Evolutionary conservation across 1,140 invertebrate genomes (phyloP).

Genomic region (Elysia chlorotica): DNA sequence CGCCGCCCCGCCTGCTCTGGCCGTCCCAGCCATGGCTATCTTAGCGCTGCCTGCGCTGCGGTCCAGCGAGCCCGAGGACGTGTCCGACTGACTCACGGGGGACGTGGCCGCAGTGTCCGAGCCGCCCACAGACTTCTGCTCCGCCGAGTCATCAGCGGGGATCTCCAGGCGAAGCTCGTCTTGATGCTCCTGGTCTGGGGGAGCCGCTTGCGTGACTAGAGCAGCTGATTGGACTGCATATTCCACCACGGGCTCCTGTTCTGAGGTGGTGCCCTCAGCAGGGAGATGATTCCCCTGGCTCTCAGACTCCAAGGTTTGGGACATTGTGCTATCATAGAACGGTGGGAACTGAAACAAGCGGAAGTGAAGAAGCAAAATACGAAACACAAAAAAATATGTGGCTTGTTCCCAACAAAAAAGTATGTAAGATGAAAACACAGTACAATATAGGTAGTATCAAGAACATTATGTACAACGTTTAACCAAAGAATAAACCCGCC

Average conservation of each 20-base stretch:
- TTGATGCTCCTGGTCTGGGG: not conserved
- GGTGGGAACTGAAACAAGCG: conserved; percentile 11
- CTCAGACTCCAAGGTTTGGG: not conserved
- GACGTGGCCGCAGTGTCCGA: not conserved
- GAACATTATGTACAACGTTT: not conserved
- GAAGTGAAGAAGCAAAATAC: not conserved
- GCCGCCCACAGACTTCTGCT: conserved; percentile 17
- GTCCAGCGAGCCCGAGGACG: conserved; percentile 23
- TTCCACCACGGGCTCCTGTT: not conserved
- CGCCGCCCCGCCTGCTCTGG: conserved; percentile 16
- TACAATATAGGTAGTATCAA: not conserved
- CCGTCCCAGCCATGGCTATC: too few relatives aligned
- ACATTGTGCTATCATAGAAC: not conserved
- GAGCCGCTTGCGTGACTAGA: not conserved
- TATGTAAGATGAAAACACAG: not conserved
- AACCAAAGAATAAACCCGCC: not conserved
- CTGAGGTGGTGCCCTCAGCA: not conserved
- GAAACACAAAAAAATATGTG: not conserved
- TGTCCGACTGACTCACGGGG: not conserved
- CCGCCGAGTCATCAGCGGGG: not conserved
- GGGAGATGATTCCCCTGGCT: not conserved
- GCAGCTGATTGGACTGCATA: not conserved
- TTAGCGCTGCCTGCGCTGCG: conserved; percentile 22
- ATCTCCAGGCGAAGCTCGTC: not conserved
- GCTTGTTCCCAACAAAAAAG: not conserved